Conservation (phyloP, 2,113 vertebrate genomes). For the Larimichthys crocea region DNA sequence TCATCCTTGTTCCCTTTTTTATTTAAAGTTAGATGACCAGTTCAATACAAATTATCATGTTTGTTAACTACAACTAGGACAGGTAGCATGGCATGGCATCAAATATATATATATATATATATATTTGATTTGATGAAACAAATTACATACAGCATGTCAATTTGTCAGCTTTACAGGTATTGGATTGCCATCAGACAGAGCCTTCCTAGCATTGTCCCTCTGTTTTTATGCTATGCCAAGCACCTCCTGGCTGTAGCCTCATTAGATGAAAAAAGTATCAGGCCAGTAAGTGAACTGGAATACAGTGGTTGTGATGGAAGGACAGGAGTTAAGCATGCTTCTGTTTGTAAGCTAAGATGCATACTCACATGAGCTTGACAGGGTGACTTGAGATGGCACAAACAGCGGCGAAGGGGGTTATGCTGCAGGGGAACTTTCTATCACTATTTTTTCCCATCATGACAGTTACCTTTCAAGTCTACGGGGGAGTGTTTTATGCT, state of each 20-base stretch:
- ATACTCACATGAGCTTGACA: background rate
- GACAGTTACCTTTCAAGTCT: constrained; percentile 47
- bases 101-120: too few species aligned
- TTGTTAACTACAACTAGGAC: too few species aligned
- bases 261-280: background rate
- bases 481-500: constrained; percentile 21
- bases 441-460: constrained; percentile 8
- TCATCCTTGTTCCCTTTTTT: too few species aligned
- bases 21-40: too few species aligned
- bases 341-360: too few species aligned
- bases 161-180: background rate
- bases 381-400: constrained; percentile 7
- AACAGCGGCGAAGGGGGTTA: constrained; percentile 3
- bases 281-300: too few species aligned
- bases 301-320: too few species aligned
- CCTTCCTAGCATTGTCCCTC: background rate
- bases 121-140: too few species aligned
- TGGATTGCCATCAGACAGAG: background rate
- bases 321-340: too few species aligned
- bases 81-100: too few species aligned
- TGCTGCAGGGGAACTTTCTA: constrained; percentile 1
- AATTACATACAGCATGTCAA: too few species aligned
- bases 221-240: background rate
- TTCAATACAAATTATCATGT: too few species aligned
- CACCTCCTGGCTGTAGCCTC: background rate